Percentiles rank a stretch among this genome's conserved stretches.
phyloP scores from a whole-genome alignment of 2,888 invertebrate genomes.

The Erebia ligea region DNA sequence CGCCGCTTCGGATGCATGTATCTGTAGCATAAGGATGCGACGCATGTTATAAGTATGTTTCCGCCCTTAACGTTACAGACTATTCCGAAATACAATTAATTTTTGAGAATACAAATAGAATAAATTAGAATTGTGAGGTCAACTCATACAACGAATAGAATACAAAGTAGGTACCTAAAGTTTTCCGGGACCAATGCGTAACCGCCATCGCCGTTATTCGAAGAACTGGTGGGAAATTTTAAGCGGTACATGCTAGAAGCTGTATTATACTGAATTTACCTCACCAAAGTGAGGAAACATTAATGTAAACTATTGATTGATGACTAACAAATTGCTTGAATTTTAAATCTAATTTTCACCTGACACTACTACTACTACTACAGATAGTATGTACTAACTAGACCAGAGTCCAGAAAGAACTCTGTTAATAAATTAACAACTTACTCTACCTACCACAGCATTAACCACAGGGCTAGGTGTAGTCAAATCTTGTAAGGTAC shows the following conservation, averaged over 20 bases:
- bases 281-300: neutral
- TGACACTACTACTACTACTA: neutral
- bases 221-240: slow-evolving; percentile 2
- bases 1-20: too few species aligned
- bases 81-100: slow-evolving; percentile 21
- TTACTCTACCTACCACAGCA: too few species aligned
- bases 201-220: neutral
- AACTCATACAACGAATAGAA: slow-evolving; percentile 25
- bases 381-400: too few species aligned
- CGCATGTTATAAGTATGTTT: neutral
- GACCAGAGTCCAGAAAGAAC: too few species aligned
- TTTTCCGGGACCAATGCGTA: slow-evolving; percentile 20
- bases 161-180: slow-evolving; percentile 26
- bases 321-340: neutral
- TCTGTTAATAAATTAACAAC: too few species aligned
- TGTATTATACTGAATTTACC: neutral
- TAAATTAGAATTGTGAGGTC: slow-evolving; percentile 37
- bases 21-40: too few species aligned
- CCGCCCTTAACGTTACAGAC: slow-evolving; percentile 9
- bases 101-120: slow-evolving; percentile 25
- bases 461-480: too few species aligned
- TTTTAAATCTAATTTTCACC: neutral
- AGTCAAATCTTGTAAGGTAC: too few species aligned
- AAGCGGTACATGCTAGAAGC: neutral
- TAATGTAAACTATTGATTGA: neutral